Conservation (phyloP, 2,888 invertebrate genomes). For the Heteropelma amictum region DNA sequence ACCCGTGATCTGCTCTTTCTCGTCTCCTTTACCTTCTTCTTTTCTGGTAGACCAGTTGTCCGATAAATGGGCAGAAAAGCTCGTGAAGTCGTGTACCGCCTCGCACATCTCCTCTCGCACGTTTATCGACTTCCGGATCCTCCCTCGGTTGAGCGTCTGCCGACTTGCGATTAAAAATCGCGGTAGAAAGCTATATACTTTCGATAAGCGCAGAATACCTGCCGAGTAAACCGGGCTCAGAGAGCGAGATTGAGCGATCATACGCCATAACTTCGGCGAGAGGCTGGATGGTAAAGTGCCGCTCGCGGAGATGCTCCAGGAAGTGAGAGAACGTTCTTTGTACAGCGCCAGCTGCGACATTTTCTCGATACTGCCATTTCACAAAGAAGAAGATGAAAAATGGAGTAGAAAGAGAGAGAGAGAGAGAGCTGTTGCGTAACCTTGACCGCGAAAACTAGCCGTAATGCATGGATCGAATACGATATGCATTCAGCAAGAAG, state of each 20-base stretch:
- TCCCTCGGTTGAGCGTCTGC: constrained; percentile 54
- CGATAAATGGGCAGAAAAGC: constrained; percentile 67
- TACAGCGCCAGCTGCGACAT: constrained; percentile 51
- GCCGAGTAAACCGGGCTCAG: constrained; percentile 23
- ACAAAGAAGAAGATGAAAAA: constrained; percentile 36
- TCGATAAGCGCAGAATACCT: not conserved
- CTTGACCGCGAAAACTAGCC: constrained; percentile 59
- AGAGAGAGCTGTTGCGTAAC: constrained; percentile 22
- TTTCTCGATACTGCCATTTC: constrained; percentile 20
- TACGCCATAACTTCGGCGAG: constrained; percentile 64
- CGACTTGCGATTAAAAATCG: constrained; percentile 28
- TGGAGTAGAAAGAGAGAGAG: not conserved
- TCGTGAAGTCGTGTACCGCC: constrained; percentile 72
- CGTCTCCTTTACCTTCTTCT: not conserved
- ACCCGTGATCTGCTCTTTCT: constrained; percentile 35
- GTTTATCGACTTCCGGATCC: constrained; percentile 48
- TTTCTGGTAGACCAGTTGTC: constrained; percentile 34
- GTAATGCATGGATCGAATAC: constrained; percentile 43
- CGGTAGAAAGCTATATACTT: constrained; percentile 8
- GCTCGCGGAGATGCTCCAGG: constrained; percentile 31
- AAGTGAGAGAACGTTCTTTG: constrained; percentile 51
- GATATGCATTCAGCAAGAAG: not conserved
- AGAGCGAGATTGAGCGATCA: constrained; percentile 74
- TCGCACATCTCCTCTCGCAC: constrained; percentile 51
- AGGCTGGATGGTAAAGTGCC: constrained; percentile 12